These are phyloP conservation scores for Streptopelia turtur DNA, from an alignment of 2,797 vertebrate genomes.

Conservation along the genomic window DNA sequence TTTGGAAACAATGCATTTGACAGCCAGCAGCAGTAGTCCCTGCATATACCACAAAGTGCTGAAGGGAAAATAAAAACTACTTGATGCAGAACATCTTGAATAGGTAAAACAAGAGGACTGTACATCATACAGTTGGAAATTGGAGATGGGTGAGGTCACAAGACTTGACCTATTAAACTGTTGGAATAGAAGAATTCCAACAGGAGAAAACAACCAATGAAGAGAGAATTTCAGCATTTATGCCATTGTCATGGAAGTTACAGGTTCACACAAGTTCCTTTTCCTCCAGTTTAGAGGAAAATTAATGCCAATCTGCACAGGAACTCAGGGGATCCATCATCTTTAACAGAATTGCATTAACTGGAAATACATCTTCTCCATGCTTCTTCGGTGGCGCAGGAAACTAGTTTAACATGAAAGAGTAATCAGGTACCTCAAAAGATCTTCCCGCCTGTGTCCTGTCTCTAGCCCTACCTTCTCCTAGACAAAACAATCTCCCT, in stretches of 20 bases:
- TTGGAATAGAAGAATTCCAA: not conserved
- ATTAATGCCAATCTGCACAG: not conserved
- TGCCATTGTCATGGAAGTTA: not conserved
- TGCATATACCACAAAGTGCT: not conserved
- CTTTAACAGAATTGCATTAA: not conserved
- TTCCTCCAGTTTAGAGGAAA: not conserved
- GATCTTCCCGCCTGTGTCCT: not conserved
- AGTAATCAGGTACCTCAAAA: not conserved
- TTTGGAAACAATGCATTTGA: slow-evolving; percentile 18
- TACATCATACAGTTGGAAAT: not conserved
- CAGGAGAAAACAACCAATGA: not conserved
- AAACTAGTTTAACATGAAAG: not conserved
- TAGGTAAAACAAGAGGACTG: not conserved
- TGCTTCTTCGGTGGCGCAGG: not conserved
- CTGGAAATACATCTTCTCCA: not conserved
- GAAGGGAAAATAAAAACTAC: not conserved
- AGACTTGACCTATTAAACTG: not conserved
- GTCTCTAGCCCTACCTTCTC: not conserved
- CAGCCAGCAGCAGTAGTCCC: not conserved
- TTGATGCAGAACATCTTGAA: not conserved
- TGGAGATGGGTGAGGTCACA: rapidly evolving
- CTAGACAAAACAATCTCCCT: not conserved
- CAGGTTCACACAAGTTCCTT: not conserved
- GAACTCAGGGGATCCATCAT: not conserved
- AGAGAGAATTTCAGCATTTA: not conserved